Conservation (phyloP, 2,888 invertebrate species). For the Scrobipalpa costella region DNA sequence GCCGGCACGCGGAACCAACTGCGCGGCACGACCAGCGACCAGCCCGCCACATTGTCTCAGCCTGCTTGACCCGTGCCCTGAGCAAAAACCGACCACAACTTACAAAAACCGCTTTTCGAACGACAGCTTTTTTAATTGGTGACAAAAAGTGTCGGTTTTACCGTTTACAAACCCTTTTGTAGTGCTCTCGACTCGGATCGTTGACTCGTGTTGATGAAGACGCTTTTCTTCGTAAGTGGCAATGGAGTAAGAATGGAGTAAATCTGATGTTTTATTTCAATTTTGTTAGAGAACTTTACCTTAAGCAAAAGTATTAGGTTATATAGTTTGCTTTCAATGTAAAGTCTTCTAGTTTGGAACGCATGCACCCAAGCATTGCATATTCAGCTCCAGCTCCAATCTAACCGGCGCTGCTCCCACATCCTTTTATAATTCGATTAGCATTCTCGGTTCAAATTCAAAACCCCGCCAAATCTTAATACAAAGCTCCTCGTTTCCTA, state of each 20-base stretch:
- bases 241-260: neutral
- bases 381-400: too few relatives aligned
- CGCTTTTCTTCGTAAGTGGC: constrained; percentile 11
- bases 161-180: constrained; percentile 43
- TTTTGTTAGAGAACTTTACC: neutral
- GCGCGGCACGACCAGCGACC: constrained; percentile 64
- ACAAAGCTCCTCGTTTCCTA: constrained; percentile 45
- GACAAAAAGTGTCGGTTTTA: constrained; percentile 67
- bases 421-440: constrained; percentile 25
- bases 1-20: constrained; percentile 76
- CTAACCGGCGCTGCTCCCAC: too few relatives aligned
- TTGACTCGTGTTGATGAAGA: constrained; percentile 21
- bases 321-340: too few relatives aligned
- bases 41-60: constrained; percentile 71
- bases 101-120: constrained; percentile 50
- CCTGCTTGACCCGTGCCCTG: constrained; percentile 77
- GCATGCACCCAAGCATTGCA: too few relatives aligned
- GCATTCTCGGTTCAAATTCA: constrained; percentile 9
- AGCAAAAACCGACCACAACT: constrained; percentile 67
- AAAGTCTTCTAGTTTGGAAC: too few relatives aligned
- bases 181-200: constrained; percentile 29
- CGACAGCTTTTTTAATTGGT: constrained; percentile 64
- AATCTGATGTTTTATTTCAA: neutral
- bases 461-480: constrained; percentile 29
- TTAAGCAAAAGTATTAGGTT: too few relatives aligned